Evolutionary conservation across 2,888 invertebrate species (phyloP).

Genomic region (Troilus luridus): DNA sequence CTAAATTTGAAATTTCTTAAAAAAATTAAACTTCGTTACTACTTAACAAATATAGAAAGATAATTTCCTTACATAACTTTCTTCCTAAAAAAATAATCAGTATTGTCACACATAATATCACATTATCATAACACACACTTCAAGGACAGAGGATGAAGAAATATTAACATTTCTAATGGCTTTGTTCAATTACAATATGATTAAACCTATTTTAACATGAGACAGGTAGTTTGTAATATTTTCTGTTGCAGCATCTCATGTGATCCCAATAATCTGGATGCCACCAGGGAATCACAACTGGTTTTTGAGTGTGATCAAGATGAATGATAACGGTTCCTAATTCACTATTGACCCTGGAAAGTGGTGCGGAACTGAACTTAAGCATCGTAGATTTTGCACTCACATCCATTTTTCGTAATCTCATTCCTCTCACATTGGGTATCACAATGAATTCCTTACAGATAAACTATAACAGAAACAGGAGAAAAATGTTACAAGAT

Average conservation of each 20-base stretch:
- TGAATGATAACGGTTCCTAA: constrained; percentile 57
- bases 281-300: constrained; percentile 61
- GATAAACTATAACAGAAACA: constrained; percentile 56
- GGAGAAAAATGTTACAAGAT: not conserved
- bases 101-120: constrained; percentile 44
- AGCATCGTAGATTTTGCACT: constrained; percentile 12
- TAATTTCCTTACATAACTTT: constrained; percentile 25
- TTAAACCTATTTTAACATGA: constrained; percentile 9
- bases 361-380: constrained; percentile 61
- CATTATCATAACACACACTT: constrained; percentile 33
- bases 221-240: constrained; percentile 19
- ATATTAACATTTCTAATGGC: constrained; percentile 19
- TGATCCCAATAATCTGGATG: constrained; percentile 61
- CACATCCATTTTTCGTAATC: constrained; percentile 54
- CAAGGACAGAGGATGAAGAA: not conserved
- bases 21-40: constrained; percentile 9
- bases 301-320: constrained; percentile 51
- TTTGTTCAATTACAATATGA: constrained; percentile 7
- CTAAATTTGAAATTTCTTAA: not conserved
- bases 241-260: constrained; percentile 30
- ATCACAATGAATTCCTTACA: constrained; percentile 58
- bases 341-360: constrained; percentile 57
- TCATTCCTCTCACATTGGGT: constrained; percentile 60
- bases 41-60: constrained; percentile 27
- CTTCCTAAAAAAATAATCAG: constrained; percentile 6